A percentile compares a stretch with the other conserved stretches of the same genome.
Conservation (phyloP, 2,888 invertebrate species). For the Trichogramma evanescens region DNA sequence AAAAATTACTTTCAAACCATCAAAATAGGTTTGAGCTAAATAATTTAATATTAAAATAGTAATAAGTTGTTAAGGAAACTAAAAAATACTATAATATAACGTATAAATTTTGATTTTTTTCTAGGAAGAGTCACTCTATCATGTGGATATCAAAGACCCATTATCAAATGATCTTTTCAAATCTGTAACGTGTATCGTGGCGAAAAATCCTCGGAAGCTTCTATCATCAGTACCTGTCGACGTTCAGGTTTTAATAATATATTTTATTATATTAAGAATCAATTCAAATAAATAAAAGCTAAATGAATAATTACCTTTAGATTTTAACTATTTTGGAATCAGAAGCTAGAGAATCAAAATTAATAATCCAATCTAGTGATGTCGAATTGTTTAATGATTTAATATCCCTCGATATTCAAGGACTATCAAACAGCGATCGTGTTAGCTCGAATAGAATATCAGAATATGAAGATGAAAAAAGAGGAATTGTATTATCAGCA, state of each 20-base stretch:
- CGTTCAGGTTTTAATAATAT: constrained; percentile 31
- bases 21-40: neutral
- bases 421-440: constrained; percentile 39
- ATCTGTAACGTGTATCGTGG: constrained; percentile 36
- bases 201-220: constrained; percentile 31
- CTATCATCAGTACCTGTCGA: constrained; percentile 33
- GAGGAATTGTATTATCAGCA: constrained; percentile 32
- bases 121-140: constrained; percentile 13
- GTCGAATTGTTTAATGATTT: constrained; percentile 51
- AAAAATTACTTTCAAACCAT: neutral
- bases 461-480: constrained; percentile 16
- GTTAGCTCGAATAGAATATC: constrained; percentile 16
- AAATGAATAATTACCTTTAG: constrained; percentile 20
- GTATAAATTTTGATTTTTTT: neutral
- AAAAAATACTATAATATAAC: neutral
- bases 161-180: constrained; percentile 32
- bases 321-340: constrained; percentile 38
- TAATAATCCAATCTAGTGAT: constrained; percentile 43
- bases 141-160: constrained; percentile 27
- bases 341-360: constrained; percentile 32
- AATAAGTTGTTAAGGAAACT: neutral
- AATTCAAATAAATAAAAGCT: neutral
- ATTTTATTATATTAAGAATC: neutral
- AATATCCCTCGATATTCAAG: constrained; percentile 57
- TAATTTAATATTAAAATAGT: neutral